phyloP scores from a whole-genome alignment of 2,797 vertebrate genomes.

The Premnoplex brunnescens region DNA sequence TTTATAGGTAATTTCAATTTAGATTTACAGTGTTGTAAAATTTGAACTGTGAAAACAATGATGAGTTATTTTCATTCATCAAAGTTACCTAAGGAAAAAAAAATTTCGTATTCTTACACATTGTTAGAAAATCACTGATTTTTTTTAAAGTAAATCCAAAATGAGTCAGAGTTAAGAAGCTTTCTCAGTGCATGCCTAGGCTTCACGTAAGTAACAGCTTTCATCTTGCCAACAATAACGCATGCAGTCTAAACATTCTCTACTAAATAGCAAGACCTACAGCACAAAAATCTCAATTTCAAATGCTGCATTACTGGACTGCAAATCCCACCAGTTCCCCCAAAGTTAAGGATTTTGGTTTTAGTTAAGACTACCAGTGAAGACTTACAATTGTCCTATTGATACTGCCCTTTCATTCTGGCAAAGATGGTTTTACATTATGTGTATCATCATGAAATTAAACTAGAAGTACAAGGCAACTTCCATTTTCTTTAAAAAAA shows the following conservation, averaged over 20 bases:
- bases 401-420: not conserved
- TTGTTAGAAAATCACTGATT: not conserved
- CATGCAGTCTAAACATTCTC: not conserved
- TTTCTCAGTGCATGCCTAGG: not conserved
- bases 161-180: not conserved
- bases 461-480: conserved; percentile 64
- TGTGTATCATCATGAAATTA: conserved; percentile 11
- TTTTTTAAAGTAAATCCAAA: not conserved
- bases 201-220: not conserved
- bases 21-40: not conserved
- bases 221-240: not conserved
- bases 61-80: not conserved
- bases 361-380: not conserved
- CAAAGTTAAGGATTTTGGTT: not conserved
- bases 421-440: not conserved
- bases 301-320: not conserved
- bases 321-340: not conserved
- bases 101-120: not conserved
- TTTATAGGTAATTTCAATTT: not conserved
- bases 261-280: not conserved
- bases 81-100: not conserved
- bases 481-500: conserved; percentile 59
- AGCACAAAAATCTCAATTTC: not conserved
- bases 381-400: not conserved
- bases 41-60: not conserved